Percentiles rank a stretch among this genome's conserved stretches.
phyloP scores from a whole-genome alignment of 2,113 vertebrate genomes.

The Euleptes europaea region DNA sequence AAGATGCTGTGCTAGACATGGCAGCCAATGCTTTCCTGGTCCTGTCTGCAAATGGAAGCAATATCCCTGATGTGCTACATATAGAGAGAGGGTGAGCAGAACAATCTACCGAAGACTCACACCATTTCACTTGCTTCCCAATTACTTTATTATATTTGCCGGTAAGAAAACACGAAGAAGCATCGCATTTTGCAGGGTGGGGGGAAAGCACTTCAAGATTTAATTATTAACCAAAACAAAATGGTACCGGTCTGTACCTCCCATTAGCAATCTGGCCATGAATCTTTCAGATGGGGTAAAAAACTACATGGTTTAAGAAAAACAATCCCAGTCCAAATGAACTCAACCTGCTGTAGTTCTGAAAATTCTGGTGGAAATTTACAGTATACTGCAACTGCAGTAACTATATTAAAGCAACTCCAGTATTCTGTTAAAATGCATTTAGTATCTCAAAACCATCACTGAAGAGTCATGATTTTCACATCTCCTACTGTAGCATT shows the following conservation, averaged over 20 bases:
- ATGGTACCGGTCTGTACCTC: neutral
- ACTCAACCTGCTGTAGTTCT: neutral
- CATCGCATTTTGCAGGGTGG: neutral
- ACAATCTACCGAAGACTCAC: neutral
- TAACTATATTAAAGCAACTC: neutral
- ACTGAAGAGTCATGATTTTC: neutral
- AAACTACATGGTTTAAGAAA: neutral
- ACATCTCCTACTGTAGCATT: neutral
- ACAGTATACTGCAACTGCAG: neutral
- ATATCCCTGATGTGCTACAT: neutral
- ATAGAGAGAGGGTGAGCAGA: neutral
- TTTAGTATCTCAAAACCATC: neutral
- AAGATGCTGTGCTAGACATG: neutral
- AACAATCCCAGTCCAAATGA: neutral
- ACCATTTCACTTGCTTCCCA: neutral
- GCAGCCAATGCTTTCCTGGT: neutral
- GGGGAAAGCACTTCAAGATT: conserved; percentile 2
- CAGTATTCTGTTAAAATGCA: neutral
- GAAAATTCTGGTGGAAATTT: neutral
- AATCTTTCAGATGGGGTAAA: neutral
- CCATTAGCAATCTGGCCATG: neutral
- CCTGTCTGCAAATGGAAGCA: neutral
- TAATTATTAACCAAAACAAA: neutral
- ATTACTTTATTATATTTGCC: neutral
- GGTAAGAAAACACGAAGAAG: neutral